A percentile compares a stretch with the other conserved stretches of the same genome.
These are phyloP conservation scores for Leuctra nigra DNA, from an alignment of 2,888 invertebrate species.

Conservation along the genomic window DNA sequence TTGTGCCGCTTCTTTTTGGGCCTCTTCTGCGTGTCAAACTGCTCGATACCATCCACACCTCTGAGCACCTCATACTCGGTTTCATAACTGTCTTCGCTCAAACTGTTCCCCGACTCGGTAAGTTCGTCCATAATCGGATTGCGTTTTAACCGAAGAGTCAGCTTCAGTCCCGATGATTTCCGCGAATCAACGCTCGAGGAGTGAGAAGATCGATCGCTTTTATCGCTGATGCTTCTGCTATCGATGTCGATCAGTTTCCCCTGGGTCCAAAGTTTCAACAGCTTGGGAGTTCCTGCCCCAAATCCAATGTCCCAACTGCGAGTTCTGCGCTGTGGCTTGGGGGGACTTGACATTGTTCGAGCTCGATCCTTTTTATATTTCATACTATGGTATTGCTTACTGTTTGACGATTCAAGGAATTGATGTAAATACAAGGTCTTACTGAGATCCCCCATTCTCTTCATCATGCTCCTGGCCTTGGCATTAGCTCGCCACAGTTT, in stretches of 20 bases:
- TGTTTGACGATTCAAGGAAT: not conserved
- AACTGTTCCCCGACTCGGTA: slow-evolving; percentile 68
- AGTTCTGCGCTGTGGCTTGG: not conserved
- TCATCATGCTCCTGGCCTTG: not conserved
- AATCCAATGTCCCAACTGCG: not conserved
- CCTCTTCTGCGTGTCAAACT: slow-evolving; percentile 18
- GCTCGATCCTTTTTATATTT: not conserved
- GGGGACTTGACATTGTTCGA: too few species aligned
- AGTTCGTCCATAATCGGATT: slow-evolving; percentile 80
- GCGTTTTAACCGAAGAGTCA: slow-evolving; percentile 80
- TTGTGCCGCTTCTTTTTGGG: slow-evolving; percentile 54
- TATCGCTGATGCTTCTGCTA: not conserved
- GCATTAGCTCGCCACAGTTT: not conserved
- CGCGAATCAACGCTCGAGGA: not conserved
- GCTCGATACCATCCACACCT: slow-evolving; percentile 44
- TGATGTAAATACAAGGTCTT: too few species aligned
- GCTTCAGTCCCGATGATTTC: slow-evolving; percentile 46
- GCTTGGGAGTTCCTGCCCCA: not conserved
- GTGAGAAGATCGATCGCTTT: not conserved
- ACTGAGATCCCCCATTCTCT: not conserved
- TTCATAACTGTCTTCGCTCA: slow-evolving; percentile 58
- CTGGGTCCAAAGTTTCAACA: not conserved
- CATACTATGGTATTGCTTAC: not conserved
- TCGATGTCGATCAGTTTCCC: not conserved
- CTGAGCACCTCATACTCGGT: slow-evolving; percentile 80